Percentiles rank a stretch among this genome's conserved stretches.
Evolutionary conservation across 2,797 vertebrate species (phyloP).

Genomic region (Anisognathus igniventris): DNA sequence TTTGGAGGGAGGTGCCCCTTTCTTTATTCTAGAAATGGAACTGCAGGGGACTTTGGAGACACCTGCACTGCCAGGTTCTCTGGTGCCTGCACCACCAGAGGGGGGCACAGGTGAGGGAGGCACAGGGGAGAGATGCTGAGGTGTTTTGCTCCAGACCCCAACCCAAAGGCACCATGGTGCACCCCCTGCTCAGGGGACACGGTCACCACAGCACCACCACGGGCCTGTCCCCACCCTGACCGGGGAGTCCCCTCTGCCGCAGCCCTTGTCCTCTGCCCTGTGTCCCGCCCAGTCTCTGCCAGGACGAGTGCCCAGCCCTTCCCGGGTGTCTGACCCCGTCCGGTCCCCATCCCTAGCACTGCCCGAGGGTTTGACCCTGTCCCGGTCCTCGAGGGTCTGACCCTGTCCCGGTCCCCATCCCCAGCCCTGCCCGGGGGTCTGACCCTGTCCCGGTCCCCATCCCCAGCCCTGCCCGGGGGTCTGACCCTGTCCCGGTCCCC

Average conservation of each 20-base stretch:
- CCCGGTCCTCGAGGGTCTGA: too few species aligned
- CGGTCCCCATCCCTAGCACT: too few species aligned
- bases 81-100: accelerated
- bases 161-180: accelerated
- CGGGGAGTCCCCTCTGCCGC: accelerated
- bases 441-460: too few species aligned
- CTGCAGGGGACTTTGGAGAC: accelerated
- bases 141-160: neutral
- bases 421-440: too few species aligned
- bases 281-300: neutral
- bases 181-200: neutral
- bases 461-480: too few species aligned
- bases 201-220: neutral
- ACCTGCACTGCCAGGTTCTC: accelerated
- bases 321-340: neutral
- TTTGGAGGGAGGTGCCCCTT: neutral
- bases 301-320: too few species aligned
- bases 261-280: neutral
- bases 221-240: neutral
- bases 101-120: neutral
- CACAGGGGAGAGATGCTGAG: neutral
- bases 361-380: too few species aligned
- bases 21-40: neutral
- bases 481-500: too few species aligned
- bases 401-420: too few species aligned